Conservation (phyloP, 2,888 invertebrate species). For the Drosophila cyrtoloma region DNA sequence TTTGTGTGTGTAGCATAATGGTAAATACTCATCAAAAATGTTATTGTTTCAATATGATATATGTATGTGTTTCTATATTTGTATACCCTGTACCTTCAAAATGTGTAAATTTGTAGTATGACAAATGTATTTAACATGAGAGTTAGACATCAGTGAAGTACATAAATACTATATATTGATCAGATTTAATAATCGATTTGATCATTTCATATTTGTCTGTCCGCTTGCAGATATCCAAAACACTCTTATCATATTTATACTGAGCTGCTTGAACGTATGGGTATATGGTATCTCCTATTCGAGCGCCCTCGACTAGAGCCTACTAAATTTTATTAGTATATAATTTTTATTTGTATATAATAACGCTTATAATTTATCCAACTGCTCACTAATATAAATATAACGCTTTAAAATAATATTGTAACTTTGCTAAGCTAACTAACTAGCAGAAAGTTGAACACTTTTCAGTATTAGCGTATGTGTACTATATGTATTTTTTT, state of each 20-base stretch:
- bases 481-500: conserved; percentile 2
- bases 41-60: conserved; percentile 1
- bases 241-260: neutral
- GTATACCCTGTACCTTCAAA: neutral
- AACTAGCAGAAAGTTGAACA: neutral
- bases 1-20: neutral
- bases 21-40: neutral
- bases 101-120: neutral
- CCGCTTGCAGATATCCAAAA: neutral
- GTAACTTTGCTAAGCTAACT: neutral
- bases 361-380: neutral
- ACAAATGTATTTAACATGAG: neutral
- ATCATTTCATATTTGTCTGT: neutral
- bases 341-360: neutral
- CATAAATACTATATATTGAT: neutral
- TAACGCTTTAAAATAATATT: neutral
- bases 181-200: neutral
- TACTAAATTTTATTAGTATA: neutral
- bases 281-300: neutral
- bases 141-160: neutral
- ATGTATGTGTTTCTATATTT: neutral
- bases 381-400: neutral
- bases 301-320: neutral
- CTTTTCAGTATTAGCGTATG: neutral
- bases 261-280: neutral